Evolutionary conservation across 2,797 vertebrate genomes (phyloP).

Genomic region (Rousettus madagascariensis): DNA sequence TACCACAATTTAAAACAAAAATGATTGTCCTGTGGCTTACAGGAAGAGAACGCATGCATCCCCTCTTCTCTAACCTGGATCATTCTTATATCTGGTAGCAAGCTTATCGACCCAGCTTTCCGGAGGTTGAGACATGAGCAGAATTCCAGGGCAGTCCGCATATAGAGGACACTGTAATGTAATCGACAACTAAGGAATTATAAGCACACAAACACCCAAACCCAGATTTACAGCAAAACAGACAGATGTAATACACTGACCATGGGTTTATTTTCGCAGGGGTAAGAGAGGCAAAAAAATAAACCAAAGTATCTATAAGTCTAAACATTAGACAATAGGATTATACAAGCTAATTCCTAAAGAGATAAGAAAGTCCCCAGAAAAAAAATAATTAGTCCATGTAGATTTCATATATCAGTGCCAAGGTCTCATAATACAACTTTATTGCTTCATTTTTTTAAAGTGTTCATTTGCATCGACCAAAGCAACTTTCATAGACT

Average conservation of each 20-base stretch:
- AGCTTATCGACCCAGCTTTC: neutral
- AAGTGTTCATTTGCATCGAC: neutral
- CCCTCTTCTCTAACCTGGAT: neutral
- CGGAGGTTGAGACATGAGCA: neutral
- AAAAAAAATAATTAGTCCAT: neutral
- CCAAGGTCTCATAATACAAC: neutral
- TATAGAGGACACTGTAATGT: neutral
- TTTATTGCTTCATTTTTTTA: fast-evolving
- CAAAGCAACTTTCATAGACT: constrained; percentile 82
- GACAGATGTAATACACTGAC: neutral
- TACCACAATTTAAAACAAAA: neutral
- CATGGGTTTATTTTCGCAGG: neutral
- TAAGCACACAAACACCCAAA: constrained; percentile 35
- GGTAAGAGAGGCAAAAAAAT: constrained; percentile 26
- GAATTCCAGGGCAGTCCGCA: neutral
- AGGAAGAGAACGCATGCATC: neutral
- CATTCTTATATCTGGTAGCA: neutral
- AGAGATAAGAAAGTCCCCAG: neutral
- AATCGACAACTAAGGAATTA: constrained; percentile 13
- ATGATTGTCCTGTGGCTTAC: neutral
- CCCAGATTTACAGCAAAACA: constrained; percentile 19
- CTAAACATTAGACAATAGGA: constrained; percentile 28
- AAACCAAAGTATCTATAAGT: constrained; percentile 11
- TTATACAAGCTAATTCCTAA: constrained; percentile 24
- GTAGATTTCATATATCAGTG: neutral